Evolutionary conservation across 2,888 invertebrate genomes (phyloP).

Genomic region (Drosophila percnosoma): DNA sequence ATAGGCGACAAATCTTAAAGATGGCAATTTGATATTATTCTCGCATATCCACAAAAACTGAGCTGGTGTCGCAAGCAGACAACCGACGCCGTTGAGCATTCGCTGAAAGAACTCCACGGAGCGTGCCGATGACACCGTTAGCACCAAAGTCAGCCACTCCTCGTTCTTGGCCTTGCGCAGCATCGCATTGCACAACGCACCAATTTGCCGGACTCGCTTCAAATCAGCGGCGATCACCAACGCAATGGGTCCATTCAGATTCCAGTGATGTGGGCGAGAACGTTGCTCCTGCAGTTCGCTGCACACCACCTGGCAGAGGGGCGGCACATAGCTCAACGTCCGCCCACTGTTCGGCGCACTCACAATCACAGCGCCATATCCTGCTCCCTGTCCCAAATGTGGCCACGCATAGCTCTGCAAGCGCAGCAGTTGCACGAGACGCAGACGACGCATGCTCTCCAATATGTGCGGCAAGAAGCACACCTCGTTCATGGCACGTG

Average conservation of each 20-base stretch:
- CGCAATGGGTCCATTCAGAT: slow-evolving; percentile 41
- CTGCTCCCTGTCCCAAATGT: slow-evolving; percentile 28
- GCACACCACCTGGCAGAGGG: slow-evolving; percentile 51
- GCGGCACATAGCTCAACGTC: slow-evolving; percentile 55
- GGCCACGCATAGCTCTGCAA: slow-evolving; percentile 68
- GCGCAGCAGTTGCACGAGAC: slow-evolving; percentile 45
- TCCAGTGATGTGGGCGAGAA: background rate
- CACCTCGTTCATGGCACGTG: slow-evolving; percentile 39
- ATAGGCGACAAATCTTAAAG: slow-evolving; percentile 45
- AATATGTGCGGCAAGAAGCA: slow-evolving; percentile 47
- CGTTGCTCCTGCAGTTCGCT: slow-evolving; percentile 11
- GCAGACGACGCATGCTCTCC: slow-evolving; percentile 32
- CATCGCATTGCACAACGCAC: slow-evolving; percentile 33
- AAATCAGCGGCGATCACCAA: slow-evolving; percentile 51
- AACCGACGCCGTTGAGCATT: slow-evolving; percentile 59
- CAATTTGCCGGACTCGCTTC: slow-evolving; percentile 37
- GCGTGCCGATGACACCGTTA: slow-evolving; percentile 42
- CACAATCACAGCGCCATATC: slow-evolving; percentile 55
- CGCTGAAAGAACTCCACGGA: slow-evolving; percentile 32
- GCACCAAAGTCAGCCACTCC: slow-evolving; percentile 25
- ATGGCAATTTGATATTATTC: slow-evolving; percentile 22
- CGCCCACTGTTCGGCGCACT: slow-evolving; percentile 67
- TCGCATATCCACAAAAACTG: slow-evolving; percentile 51
- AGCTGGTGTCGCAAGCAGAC: slow-evolving; percentile 55
- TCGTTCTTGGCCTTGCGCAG: slow-evolving; percentile 30